Percentiles rank a stretch among this genome's conserved stretches.
Conservation (phyloP, 2,113 vertebrate species). For the Lepisosteus oculatus region DNA sequence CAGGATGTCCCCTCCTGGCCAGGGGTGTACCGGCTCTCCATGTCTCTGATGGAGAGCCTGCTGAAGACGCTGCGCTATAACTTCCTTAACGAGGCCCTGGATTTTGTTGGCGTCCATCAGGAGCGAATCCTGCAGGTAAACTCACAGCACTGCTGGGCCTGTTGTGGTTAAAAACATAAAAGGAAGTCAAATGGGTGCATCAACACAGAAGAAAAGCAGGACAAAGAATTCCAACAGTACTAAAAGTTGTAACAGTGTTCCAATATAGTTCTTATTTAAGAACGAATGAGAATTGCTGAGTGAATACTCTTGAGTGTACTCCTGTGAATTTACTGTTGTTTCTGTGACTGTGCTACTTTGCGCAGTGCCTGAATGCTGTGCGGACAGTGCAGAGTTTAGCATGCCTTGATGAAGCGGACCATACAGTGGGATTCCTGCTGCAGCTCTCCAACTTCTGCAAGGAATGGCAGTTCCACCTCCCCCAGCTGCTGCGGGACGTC, state of each 20-base stretch:
- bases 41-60: slow-evolving; percentile 91
- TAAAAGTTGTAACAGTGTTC: no score
- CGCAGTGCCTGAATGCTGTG: slow-evolving; percentile 89
- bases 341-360: no score
- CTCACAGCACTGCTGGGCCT: no score
- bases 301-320: no score
- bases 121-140: slow-evolving; percentile 90
- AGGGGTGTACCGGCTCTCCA: slow-evolving; percentile 87
- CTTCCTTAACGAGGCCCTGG: slow-evolving; percentile 89
- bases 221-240: no score
- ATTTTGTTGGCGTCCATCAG: slow-evolving; percentile 94
- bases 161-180: not conserved
- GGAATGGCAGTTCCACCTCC: slow-evolving; percentile 96
- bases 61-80: slow-evolving; percentile 95
- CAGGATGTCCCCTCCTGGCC: slow-evolving; percentile 91
- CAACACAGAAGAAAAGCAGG: no score
- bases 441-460: slow-evolving; percentile 93
- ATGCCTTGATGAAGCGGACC: slow-evolving; percentile 92
- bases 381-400: slow-evolving; percentile 88
- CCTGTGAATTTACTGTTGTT: no score
- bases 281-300: no score
- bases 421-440: slow-evolving; percentile 93
- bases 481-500: slow-evolving; percentile 84
- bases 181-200: no score
- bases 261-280: no score